Base-by-base conservation (phyloP, 1,140 invertebrate genomes). In the Schmidtea mediterranea region DNA sequence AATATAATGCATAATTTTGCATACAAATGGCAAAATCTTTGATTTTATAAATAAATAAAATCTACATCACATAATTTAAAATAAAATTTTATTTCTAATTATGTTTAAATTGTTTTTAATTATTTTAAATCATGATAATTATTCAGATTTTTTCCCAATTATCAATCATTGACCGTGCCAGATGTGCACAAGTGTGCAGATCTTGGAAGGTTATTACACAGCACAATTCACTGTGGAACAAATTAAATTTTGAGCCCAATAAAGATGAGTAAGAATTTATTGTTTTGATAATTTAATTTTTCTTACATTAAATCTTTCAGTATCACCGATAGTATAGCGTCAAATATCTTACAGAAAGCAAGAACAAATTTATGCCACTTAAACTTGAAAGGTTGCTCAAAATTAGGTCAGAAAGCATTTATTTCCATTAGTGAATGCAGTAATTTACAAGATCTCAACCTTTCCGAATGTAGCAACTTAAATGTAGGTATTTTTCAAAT, bases 401-500 rank as follows among this genome's bases (percentile, higher is more conserved):
- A 55, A 16, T 48, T 66, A 18, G 53, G 50, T 5, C 51, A 52
- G 19, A 51, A 55, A 15, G 57, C 61, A 2, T 67, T 65, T 46
- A 46, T 53, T 21, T 53, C 51, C 23, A 55, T 67, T 41, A 63
- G 63, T 50, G 59, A 62, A 36, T 67, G 65, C 52, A 55, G 59
- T 8, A 67, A 67, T 53, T 51, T 67, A 10, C 63, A 66, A 55
- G 65, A 67, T 50, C 56, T 67, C 15, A 67, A 67, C 53, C 48
- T 67, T 21, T 65, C 63, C 1, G 58, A 64, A 43, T 65, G 62
- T 51, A 48, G 48, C n/a, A 56, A 56, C 18, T 24, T 67, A 1
- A 61, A 61, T 55, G 65, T 66, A 50, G 58, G 59, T 56, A 2
- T 23, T 23, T 19, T 6, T 41, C n/a, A 12, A 23, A 19, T 12